Evolutionary conservation across 2,797 vertebrate species (phyloP), one percentile per base, ranked within the genome.

Genomic region (Pangasius krempfi): DNA sequence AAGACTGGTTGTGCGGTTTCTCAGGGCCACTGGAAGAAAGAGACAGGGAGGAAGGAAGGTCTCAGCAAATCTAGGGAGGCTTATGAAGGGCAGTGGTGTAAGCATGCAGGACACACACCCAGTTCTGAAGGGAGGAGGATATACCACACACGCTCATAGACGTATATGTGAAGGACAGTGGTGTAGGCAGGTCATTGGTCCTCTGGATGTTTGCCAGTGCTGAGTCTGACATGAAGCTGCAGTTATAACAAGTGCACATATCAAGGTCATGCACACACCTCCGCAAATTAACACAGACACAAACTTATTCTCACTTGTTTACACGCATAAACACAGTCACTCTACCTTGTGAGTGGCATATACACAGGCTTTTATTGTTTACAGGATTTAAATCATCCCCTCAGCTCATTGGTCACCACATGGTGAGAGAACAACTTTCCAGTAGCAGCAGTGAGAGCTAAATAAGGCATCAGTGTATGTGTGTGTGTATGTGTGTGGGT

Each of bases 341-440:
- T 82, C 73, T 84, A 64, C 79, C 12, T 18, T 3, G 3, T 66
- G 25, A 30, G 16, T 16, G 10, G 52, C 20, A 82, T 10, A 44
- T 3, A 83, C 66, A 81, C 30, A 58, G 50, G 66, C 83, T 93
- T 91, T 92, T 92, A 91, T 89, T 90, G 87, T 90, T 89, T 88
- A 90, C 86, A 91, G 90, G 33, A 91, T 93, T 94, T 92, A 91
- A 93, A 93, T 92, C 81, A 90, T 91, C 85, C 89, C 87, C 16
- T 84, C 47, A 86, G 91, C 82, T 89, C 88, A 92, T 93, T 94
- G 93, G 89, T 94, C 91, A 91, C 89, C 89, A 83, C 83, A 88
- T 89, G 30, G 80, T 81, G 54, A 89, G 84, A 90, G 88, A 52
- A 84, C 89, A 89, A 89, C 87, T 54, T 85, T 90, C 40, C 54